phyloP scores from a whole-genome alignment of 2,113 vertebrate species.

The Columba janthina region DNA sequence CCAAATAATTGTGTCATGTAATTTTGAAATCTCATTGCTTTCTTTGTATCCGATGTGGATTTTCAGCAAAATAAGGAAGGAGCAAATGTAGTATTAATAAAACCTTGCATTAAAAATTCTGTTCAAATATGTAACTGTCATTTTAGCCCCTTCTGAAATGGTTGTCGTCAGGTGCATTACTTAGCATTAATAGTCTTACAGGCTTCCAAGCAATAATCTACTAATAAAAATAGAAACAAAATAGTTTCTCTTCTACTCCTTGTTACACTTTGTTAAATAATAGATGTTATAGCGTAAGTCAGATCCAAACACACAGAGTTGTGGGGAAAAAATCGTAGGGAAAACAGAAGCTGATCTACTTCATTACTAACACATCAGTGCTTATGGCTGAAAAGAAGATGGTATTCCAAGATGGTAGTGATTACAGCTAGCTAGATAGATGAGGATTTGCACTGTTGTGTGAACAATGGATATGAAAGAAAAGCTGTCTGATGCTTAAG shows the following conservation, averaged over 20 bases:
- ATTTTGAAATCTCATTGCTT: neutral
- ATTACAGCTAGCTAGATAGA: neutral
- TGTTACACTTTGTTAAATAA: neutral
- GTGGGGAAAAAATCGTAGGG: neutral
- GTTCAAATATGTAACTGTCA: neutral
- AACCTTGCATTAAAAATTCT: neutral
- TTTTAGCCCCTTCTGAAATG: neutral
- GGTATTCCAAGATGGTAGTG: neutral
- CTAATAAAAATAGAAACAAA: slow-evolving; percentile 22
- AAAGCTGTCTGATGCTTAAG: slow-evolving; percentile 19
- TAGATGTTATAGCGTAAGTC: neutral
- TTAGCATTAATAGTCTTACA: neutral
- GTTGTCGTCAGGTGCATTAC: neutral
- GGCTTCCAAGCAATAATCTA: neutral
- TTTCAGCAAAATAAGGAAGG: neutral
- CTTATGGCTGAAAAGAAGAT: neutral
- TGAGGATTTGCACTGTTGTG: slow-evolving; percentile 9
- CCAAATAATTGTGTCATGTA: neutral
- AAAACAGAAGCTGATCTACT: neutral
- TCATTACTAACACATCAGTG: neutral
- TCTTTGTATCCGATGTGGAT: neutral
- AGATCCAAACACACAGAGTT: neutral
- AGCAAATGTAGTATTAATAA: neutral
- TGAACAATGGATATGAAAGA: slow-evolving; percentile 19
- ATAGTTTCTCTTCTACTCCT: neutral